Base-by-base conservation (phyloP, 2,797 vertebrate species). In the Rhynchonycteris naso region DNA sequence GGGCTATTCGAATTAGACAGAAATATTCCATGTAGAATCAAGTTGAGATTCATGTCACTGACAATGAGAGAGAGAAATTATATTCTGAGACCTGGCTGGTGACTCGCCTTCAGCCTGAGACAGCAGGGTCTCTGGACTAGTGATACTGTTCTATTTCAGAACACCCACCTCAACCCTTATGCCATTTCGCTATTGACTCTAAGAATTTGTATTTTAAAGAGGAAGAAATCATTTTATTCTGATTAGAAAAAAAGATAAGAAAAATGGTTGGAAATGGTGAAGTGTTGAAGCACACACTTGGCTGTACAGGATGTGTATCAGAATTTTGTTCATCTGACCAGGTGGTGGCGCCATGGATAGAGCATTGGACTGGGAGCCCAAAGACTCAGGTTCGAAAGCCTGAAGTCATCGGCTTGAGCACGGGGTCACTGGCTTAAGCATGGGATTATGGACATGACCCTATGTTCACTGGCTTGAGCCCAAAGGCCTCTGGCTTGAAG, bases 1-100 rank as follows among this genome's bases (percentile, higher is more conserved):
- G 79, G 81, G 21, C 65, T 96, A 63, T 86, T 90, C 78, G 92
- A 94, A 88, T 86, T 88, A 93, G 54, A 85, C 88, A 80, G 76
- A 95, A 95, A 92, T 93, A 85, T 71, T 61, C 81, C 78, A 33
- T 24, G 50, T 82, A 69, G 33, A 94, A 80, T 79, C 54, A 65
- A 95, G 6, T 78, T 24, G 19, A 91, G 89, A 94, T 61, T 72
- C 30, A 15, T 78, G 61, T 84, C 71, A 71, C 75, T 58, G 54
- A 80, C 14, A 84, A 28, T 28, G 22, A 54, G 58, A 66, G 14
- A 87, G 43, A 86, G 8, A 84, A 24, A 28, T 43, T 83, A 18
- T 83, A 16, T 12, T 30, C 56, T 26, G 50, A 86, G 52, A 10
- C 22, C 75, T 52, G 9, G 22, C 9, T 12, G 52, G 19, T 13